Evolutionary conservation across 2,113 vertebrate genomes (phyloP).

Genomic region (Limanda limanda): DNA sequence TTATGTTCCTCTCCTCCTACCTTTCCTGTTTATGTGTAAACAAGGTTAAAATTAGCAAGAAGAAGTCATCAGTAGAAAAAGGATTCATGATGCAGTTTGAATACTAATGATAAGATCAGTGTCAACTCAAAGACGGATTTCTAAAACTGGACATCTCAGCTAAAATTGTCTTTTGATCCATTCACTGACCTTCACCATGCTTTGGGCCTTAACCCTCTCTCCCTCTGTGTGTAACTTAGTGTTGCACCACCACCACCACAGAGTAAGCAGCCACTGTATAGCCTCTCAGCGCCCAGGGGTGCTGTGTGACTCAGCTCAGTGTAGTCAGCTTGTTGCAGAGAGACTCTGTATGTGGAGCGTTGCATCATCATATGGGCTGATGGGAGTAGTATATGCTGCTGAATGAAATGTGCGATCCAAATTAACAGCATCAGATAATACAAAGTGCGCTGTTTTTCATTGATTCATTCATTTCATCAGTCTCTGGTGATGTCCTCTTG

Average conservation of each 20-base stretch:
- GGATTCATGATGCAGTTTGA: too few species aligned
- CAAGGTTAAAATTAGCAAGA: background rate
- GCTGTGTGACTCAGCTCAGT: constrained; percentile 43
- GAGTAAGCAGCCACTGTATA: background rate
- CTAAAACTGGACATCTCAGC: background rate
- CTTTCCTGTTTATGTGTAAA: background rate
- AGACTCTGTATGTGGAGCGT: constrained; percentile 37
- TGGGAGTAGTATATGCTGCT: background rate
- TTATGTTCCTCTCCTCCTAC: background rate
- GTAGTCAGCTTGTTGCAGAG: constrained; percentile 9
- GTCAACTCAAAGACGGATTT: background rate
- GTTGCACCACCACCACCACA: background rate
- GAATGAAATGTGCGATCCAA: constrained; percentile 25
- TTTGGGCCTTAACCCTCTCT: background rate
- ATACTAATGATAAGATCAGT: too few species aligned
- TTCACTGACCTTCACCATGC: background rate
- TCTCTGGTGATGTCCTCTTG: background rate
- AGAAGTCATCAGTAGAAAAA: background rate
- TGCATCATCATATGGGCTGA: constrained; percentile 4
- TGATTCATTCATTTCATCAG: too few species aligned
- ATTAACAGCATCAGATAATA: too few species aligned
- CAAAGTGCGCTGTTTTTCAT: background rate
- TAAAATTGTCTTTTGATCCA: background rate
- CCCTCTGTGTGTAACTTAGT: constrained; percentile 24
- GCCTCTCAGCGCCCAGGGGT: constrained; percentile 10